phyloP scores from a whole-genome alignment of 2,888 invertebrate species.

The Thera britannica region DNA sequence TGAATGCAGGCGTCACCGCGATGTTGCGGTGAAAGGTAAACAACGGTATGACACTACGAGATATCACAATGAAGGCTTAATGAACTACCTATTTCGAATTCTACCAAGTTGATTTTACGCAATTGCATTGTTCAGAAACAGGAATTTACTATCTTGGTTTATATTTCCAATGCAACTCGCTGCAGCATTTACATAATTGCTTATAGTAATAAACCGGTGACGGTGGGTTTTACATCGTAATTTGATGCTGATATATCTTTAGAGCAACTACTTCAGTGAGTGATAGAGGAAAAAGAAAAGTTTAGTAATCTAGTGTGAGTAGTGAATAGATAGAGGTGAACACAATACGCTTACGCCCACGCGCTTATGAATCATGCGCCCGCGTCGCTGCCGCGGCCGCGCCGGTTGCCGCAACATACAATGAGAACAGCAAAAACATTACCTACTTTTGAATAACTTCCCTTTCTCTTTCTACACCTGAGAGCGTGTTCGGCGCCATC shows the following conservation, averaged over 20 bases:
- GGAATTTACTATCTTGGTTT: conserved; percentile 49
- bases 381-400: conserved; percentile 57
- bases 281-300: conserved; percentile 68
- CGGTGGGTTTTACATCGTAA: conserved; percentile 33
- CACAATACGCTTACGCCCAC: conserved; percentile 80
- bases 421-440: conserved; percentile 81
- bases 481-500: conserved; percentile 70
- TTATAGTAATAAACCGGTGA: conserved; percentile 30
- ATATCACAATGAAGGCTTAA: conserved; percentile 73
- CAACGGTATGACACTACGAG: conserved; percentile 59
- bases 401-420: conserved; percentile 64
- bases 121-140: conserved; percentile 56
- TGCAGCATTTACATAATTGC: conserved; percentile 39
- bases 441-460: conserved; percentile 84
- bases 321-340: conserved; percentile 65
- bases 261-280: conserved; percentile 37
- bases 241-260: conserved; percentile 16
- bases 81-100: conserved; percentile 66
- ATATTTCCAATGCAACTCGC: conserved; percentile 47
- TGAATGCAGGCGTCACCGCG: conserved; percentile 44
- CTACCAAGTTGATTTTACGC: conserved; percentile 56
- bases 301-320: conserved; percentile 68
- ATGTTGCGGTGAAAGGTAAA: conserved; percentile 64
- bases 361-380: conserved; percentile 79
- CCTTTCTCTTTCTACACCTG: conserved; percentile 84